Evolutionary conservation across 1,140 invertebrate species (phyloP).

Genomic region (Zelostemma sp.): DNA sequence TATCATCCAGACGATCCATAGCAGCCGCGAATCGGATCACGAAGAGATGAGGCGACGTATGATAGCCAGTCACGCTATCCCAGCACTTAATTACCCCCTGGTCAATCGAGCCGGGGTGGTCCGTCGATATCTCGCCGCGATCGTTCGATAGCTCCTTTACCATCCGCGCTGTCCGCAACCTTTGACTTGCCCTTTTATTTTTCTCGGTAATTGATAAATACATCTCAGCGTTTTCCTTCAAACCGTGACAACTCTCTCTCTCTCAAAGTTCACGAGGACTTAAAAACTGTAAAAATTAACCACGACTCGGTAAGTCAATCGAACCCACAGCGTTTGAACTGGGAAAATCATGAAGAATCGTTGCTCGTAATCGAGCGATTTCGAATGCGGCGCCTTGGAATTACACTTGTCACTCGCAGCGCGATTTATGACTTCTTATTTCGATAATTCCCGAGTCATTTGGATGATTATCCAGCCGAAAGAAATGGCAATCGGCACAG

Average conservation of each 20-base stretch:
- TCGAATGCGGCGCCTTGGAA: no score
- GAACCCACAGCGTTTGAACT: no score
- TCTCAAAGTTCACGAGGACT: no score
- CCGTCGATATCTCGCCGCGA: conserved; percentile 50
- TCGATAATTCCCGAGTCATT: background rate
- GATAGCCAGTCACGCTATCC: conserved; percentile 61
- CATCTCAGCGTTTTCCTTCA: no score
- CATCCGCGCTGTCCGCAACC: conserved; percentile 26
- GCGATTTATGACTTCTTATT: background rate
- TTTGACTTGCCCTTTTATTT: conserved; percentile 3
- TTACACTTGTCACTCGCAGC: background rate
- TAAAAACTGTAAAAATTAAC: no score
- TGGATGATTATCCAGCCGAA: background rate
- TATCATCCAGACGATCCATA: conserved; percentile 47
- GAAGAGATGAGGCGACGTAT: conserved; percentile 57
- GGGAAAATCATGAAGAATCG: no score
- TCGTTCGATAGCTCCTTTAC: conserved; percentile 39
- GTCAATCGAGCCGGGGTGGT: conserved; percentile 57
- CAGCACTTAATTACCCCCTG: conserved; percentile 60
- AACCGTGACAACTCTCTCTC: no score
- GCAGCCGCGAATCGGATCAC: conserved; percentile 51
- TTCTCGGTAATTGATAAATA: conserved; percentile 2
- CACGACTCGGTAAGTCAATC: no score
- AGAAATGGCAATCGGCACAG: conserved; percentile 26
- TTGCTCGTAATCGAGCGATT: no score